Percentiles rank a stretch among this genome's conserved stretches.
These are phyloP conservation scores for Parambassis ranga DNA, from an alignment of 2,797 vertebrate genomes.

Conservation along the genomic window DNA sequence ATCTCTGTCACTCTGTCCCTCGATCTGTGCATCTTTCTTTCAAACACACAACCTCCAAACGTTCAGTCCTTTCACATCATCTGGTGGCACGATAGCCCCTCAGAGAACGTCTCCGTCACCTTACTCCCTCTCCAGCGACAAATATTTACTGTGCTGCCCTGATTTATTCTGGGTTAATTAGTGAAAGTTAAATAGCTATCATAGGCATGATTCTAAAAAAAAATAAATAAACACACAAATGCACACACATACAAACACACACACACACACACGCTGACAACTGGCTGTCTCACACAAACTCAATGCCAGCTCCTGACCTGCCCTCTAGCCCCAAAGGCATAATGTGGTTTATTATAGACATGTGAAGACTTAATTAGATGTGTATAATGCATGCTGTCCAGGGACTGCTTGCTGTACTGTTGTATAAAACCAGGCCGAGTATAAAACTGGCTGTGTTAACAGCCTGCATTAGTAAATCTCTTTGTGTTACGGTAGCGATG, in stretches of 20 bases:
- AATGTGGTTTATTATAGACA: constrained; percentile 80
- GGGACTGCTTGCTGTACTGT: constrained; percentile 63
- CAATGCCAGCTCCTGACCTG: constrained; percentile 59
- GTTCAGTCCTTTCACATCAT: constrained; percentile 17
- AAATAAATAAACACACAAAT: constrained; percentile 20
- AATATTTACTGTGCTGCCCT: constrained; percentile 81
- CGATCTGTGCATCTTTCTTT: constrained; percentile 37
- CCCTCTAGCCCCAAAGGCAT: constrained; percentile 71
- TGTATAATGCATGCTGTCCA: constrained; percentile 74
- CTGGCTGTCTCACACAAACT: constrained; percentile 45
- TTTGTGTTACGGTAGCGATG: constrained; percentile 66
- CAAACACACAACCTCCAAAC: constrained; percentile 1
- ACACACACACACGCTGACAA: constrained; percentile 22
- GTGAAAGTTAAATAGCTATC: constrained; percentile 76
- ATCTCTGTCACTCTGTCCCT: constrained; percentile 36
- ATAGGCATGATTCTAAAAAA: constrained; percentile 43
- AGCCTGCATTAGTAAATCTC: constrained; percentile 77
- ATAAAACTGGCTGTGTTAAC: constrained; percentile 71
- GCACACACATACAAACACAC: constrained; percentile 1
- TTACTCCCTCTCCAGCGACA: constrained; percentile 69
- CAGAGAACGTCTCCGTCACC: constrained; percentile 73
- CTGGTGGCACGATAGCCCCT: constrained; percentile 56
- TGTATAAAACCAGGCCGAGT: constrained; percentile 64
- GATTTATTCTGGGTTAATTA: constrained; percentile 84
- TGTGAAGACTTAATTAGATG: constrained; percentile 81